Base-by-base conservation (phyloP, 2,888 invertebrate species). In the Lacanobia wlatinum region DNA sequence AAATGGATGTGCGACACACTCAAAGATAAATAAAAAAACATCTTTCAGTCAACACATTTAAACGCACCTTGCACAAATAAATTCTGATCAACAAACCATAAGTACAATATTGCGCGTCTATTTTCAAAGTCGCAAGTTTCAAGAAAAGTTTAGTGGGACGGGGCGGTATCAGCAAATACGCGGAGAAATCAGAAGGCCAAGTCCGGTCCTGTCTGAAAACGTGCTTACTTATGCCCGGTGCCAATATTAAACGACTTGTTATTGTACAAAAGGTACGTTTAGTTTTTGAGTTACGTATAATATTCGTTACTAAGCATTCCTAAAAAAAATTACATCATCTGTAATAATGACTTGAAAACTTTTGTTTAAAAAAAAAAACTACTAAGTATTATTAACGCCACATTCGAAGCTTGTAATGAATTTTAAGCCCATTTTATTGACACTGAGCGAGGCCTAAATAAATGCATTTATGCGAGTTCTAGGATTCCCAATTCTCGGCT, bases 111-210 rank as follows among this genome's bases (percentile, higher is more conserved):
- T 52, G 52, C 56, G 53, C n/a, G 16, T 61, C 16, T 43, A 69
- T 64, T 64, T 53, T 14, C 14, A 21, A 60, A 58, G 55, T 61
- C 50, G 4, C 55, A 72, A 67, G 68, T 79, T 78, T 69, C 50
- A 48, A 48, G 69, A 28, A 79, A 69, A 61, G 64, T 74, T 79
- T 48, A n/a, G 48, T 23, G 23, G 46, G 50, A 38, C 46, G 53
- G 50, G 18, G 38, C 2, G 3, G 48, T 43, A 40, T 55, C 21
- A 55, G 34, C 21, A 18, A 34, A 28, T 14, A 43, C 1, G 12
- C 38, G 38, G 7, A 1, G 4, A 9, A 16, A 18, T 38, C 34
- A 74, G 78, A 78, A 78, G 52, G 12, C 1, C 9, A 10, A 78
- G 12, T 59, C n/a, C 4, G 58, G 9, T 0, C 6, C 1, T 2